Base-by-base conservation (phyloP, 2,113 vertebrate genomes). In the Bungarus multicinctus region DNA sequence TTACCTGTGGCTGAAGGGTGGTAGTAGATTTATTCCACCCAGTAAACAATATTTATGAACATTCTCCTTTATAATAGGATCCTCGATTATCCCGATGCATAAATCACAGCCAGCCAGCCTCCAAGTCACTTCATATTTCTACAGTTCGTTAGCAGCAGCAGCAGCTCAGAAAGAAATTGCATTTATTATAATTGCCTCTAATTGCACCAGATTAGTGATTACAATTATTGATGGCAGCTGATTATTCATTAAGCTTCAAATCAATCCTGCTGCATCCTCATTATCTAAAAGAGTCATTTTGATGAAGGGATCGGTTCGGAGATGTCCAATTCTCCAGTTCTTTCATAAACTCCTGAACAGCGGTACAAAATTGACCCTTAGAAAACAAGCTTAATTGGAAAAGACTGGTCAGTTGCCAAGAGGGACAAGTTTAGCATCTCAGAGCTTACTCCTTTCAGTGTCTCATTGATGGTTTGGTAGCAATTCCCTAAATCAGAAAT, bases 131-230 rank as follows among this genome's bases (percentile, higher is more conserved):
- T 98, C 97, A 98, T 98, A 98, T 97, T 98, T 98, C 97, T 98
- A 96, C 95, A 97, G 98, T 98, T 98, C 97, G 97, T 98, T 97
- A 97, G 97, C 98, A 97, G 97, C 7, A 43, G 43, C 98, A 97
- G 97, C 98, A 97, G 97, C 97, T 97, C 95, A 8, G 97, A 97
- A 98, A 97, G 97, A 98, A 98, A 98, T 98, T 98, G 97, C 98
- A 98, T 98, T 98, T 98, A 98, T 98, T 98, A 98, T 98, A 98
- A 98, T 98, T 98, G 97, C 97, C 95, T 97, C 97, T 98, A 98
- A 98, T 98, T 98, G 97, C 97, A 97, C 96, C 97, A 98, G 98
- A 98, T 98, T 98, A 98, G 98, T 98, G 98, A 98, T 98, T 98
- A 98, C 97, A 97, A 97, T 98, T 98, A 98, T 98, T 98, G 98